Base-by-base conservation (phyloP, 2,888 invertebrate genomes). In the Acronicta aceris region DNA sequence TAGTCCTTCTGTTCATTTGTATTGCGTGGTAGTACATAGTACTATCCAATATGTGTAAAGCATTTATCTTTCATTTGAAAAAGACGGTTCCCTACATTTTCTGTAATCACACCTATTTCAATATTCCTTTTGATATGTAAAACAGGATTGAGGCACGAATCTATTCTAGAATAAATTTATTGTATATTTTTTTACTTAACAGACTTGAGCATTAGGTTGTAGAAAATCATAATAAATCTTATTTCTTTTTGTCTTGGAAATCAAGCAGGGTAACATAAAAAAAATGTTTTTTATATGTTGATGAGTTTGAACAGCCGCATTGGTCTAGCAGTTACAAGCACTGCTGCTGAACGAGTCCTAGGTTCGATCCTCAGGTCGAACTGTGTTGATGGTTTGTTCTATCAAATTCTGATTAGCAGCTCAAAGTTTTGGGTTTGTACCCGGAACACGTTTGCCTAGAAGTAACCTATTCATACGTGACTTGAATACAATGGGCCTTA, bases 31-130 rank as follows among this genome's bases (percentile, higher is more conserved):
- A 50, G 38, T 21, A 46, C 49, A 21, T 33, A 15, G 27, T 27
- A 48, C 55, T 46, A 66, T 60, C 70, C 54, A 73, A 73, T 73
- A 73, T 61, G 70, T 73, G 66, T 70, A 70, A 63, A 54, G 41
- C 73, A 65, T 73, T 60, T 70, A 60, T 73, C 73, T 70, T 66
- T 56, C 56, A 60, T 70, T 56, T 59, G 49, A 58, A 56, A 69
- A 57, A 52, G 47, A 58, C 27, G 5, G 25, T 21, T 36, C 45
- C 17, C 51, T 55, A 38, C 17, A 60, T 66, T 55, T 48, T 47
- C n/a, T 56, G 47, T 49, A 47, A 55, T 53, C 53, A 59, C 56
- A 56, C 41, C 27, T 40, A 41, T 46, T 55, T 55, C 41, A 30
- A 15, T 46, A 13, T 38, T 25, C 33, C 16, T 53, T 33, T 49